Evolutionary conservation across 2,113 vertebrate genomes (phyloP).

Genomic region (Cyphomyrus discorhynchus): DNA sequence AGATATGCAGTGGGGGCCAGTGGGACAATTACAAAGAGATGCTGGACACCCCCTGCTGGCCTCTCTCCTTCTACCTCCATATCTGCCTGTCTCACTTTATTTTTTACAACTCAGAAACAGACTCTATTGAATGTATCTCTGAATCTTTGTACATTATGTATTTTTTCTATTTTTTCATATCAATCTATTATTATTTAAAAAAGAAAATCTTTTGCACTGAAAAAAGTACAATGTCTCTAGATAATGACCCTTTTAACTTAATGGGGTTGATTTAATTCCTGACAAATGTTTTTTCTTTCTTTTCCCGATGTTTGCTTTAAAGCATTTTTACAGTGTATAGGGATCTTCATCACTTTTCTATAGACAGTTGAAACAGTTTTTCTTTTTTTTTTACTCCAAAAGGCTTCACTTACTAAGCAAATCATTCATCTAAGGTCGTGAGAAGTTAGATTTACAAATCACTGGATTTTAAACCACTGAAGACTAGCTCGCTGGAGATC

Average conservation of each 20-base stretch:
- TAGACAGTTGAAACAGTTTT: not conserved
- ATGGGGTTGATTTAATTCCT: constrained; percentile 2
- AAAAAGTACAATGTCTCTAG: not conserved
- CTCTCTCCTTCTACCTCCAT: constrained; percentile 7
- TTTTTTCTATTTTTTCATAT: constrained; percentile 18
- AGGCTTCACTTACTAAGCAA: not conserved
- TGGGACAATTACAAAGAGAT: not conserved
- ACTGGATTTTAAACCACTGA: not conserved
- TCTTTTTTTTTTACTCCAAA: not conserved
- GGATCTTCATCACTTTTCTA: constrained; percentile 5
- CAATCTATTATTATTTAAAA: constrained; percentile 12
- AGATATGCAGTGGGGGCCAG: not conserved
- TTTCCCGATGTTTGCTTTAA: not conserved
- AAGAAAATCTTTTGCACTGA: constrained; percentile 21
- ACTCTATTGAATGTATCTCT: constrained; percentile 18
- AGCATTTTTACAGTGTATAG: not conserved
- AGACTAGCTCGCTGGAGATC: not conserved
- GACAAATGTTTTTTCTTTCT: not conserved
- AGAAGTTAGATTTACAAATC: not conserved
- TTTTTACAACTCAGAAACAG: constrained; percentile 7
- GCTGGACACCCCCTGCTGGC: not conserved
- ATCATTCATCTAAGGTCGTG: not conserved
- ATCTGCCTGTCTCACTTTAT: not conserved
- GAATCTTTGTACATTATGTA: constrained; percentile 15
- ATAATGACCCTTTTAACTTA: constrained; percentile 5